Conservation (phyloP, 2,113 vertebrate genomes). For the Podarcis cretensis region DNA sequence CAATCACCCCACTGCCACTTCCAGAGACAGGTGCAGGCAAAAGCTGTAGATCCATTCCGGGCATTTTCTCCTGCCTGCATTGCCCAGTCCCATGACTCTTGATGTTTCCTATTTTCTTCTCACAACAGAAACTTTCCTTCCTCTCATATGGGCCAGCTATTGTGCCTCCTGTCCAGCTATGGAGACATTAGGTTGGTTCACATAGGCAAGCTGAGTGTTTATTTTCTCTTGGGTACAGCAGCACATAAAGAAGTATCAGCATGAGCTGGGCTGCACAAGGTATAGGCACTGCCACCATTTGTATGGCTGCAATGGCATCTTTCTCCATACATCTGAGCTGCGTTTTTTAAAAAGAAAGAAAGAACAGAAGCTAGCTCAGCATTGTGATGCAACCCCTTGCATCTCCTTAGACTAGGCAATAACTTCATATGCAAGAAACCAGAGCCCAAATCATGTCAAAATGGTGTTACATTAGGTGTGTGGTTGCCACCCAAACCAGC, state of each 20-base stretch:
- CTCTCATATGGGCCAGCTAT: neutral
- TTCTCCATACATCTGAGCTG: neutral
- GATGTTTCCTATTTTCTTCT: neutral
- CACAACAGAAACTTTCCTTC: neutral
- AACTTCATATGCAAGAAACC: neutral
- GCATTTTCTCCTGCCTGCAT: too few species aligned
- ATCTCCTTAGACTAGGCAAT: neutral
- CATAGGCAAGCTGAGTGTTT: neutral
- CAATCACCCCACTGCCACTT: too few species aligned
- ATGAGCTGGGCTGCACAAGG: neutral
- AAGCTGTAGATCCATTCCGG: too few species aligned
- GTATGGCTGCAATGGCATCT: neutral
- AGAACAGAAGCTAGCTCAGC: too few species aligned
- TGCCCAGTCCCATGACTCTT: neutral
- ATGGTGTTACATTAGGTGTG: neutral
- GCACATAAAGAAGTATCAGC: neutral
- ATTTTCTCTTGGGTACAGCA: neutral
- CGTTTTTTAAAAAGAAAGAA: too few species aligned
- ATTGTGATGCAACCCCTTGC: neutral
- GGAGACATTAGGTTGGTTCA: neutral
- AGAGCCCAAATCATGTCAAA: neutral
- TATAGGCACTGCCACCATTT: neutral
- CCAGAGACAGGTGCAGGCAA: too few species aligned
- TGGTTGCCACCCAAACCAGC: neutral
- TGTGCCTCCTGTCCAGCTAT: neutral